Evolutionary conservation across 2,888 invertebrate species (phyloP), one percentile per base, ranked within the genome.

Genomic region (Plemyria rubiginata): DNA sequence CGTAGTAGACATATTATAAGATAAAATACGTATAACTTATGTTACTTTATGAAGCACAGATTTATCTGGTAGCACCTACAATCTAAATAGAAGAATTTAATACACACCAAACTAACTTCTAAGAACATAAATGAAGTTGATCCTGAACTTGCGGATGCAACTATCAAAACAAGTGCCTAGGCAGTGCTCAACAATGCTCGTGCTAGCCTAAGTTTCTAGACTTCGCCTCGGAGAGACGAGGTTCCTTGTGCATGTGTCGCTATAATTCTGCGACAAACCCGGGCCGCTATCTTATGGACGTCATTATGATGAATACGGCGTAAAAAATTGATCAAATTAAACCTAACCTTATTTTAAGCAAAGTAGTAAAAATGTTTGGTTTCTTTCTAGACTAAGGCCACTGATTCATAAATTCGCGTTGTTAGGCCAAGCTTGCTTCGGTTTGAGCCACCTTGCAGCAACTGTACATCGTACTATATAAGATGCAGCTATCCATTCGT

Each of bases 181-280:
- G 36, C 50, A 9, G 50, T 32, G 15, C 50, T 50, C 15, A 66
- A 70, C 70, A 66, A 55, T 65, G 66, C 66, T 65, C 61, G 65
- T 65, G 66, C 57, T 48, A 52, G 63, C 40, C 55, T n/a, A 70
- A 70, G 68, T 70, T 70, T 51, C 65, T 45, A 57, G 61, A 62
- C 67, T 60, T 54, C 46, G 54, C 54, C 60, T 62, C 13, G 51
- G 29, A 65, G 45, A 51, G 53, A 57, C 57, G 22, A 40, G 16
- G 4, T 28, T 38, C 16, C 41, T 5, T 40, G 36, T 58, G 57
- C 60, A 65, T 61, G 56, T 60, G 46, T 54, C 29, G 8, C 13
- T 48, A 28, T 9, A 11, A 22, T n/a, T 16, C 6, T 46, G 7
- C 46, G 9, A 6, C 4, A 40, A 41, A 15, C 48, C 11, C 12